Percentiles rank a stretch among this genome's conserved stretches.
Evolutionary conservation across 2,888 invertebrate genomes (phyloP).

Genomic region (Nemotelus pantherinus): DNA sequence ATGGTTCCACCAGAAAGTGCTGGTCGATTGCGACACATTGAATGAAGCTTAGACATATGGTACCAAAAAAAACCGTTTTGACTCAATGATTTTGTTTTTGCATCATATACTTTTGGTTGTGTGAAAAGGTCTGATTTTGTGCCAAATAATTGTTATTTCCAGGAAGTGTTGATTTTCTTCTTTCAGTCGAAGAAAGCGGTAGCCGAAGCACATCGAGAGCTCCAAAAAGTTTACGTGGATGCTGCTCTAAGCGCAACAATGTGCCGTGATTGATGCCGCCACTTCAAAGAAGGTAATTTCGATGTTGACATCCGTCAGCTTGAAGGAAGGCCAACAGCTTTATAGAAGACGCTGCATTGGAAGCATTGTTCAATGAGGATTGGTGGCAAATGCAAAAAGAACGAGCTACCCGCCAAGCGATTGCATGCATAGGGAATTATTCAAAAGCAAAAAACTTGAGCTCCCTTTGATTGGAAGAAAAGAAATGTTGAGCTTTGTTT

Average conservation of each 20-base stretch:
- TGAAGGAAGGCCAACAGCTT: neutral
- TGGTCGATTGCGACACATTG: neutral
- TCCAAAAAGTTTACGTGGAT: neutral
- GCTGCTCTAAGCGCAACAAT: neutral
- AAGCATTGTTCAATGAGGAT: neutral
- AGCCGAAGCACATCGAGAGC: neutral
- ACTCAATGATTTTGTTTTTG: constrained; percentile 5
- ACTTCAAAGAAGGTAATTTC: neutral
- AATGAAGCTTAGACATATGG: neutral
- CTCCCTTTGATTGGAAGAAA: neutral
- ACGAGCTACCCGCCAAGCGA: neutral
- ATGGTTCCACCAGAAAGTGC: neutral
- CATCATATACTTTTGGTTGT: constrained; percentile 3
- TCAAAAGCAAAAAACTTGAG: neutral
- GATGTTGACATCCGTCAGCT: neutral
- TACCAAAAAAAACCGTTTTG: neutral
- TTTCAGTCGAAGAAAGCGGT: constrained; percentile 7
- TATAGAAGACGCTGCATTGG: neutral
- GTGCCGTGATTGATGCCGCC: neutral
- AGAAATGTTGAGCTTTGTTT: neutral
- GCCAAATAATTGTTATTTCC: neutral
- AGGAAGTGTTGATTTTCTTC: constrained; percentile 13
- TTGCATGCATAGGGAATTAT: neutral
- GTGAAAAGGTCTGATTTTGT: neutral
- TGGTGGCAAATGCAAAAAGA: neutral